Evolutionary conservation across 2,888 invertebrate genomes (phyloP).

Genomic region (Empis livida): DNA sequence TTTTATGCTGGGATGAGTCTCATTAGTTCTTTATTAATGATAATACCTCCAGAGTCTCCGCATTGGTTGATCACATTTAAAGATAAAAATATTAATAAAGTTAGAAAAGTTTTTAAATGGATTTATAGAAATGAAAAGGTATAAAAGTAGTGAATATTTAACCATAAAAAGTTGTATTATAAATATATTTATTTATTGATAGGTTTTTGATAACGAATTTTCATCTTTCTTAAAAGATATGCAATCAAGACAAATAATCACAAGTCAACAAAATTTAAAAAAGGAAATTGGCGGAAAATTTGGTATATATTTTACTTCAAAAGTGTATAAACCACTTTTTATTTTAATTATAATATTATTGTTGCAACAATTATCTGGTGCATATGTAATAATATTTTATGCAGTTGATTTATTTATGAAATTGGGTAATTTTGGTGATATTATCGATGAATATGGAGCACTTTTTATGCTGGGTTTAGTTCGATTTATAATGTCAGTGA

Average conservation of each 20-base stretch:
- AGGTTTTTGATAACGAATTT: slow-evolving; percentile 9
- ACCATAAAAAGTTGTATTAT: no score
- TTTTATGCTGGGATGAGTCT: slow-evolving; percentile 33
- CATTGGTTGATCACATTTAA: slow-evolving; percentile 41
- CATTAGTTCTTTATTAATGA: slow-evolving; percentile 27
- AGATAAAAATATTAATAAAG: slow-evolving; percentile 21
- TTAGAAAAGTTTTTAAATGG: slow-evolving; percentile 35
- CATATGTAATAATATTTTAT: slow-evolving; percentile 45
- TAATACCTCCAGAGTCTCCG: slow-evolving; percentile 43
- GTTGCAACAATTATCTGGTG: slow-evolving; percentile 44
- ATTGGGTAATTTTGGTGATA: slow-evolving; percentile 15
- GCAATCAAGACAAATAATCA: background rate
- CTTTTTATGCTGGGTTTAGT: slow-evolving; percentile 13
- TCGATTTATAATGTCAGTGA: slow-evolving; percentile 40
- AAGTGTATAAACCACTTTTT: slow-evolving; percentile 39
- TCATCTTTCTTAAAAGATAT: background rate
- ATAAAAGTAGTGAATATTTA: no score
- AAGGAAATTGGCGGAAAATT: background rate
- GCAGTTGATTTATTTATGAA: slow-evolving; percentile 15
- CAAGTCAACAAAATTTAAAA: background rate
- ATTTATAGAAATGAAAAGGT: slow-evolving; percentile 35
- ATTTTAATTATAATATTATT: slow-evolving; percentile 38
- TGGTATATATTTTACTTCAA: slow-evolving; percentile 15
- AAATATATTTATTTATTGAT: background rate
- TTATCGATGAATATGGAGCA: slow-evolving; percentile 16